Conservation (phyloP, 2,888 invertebrate species). For the Metalampra italica region DNA sequence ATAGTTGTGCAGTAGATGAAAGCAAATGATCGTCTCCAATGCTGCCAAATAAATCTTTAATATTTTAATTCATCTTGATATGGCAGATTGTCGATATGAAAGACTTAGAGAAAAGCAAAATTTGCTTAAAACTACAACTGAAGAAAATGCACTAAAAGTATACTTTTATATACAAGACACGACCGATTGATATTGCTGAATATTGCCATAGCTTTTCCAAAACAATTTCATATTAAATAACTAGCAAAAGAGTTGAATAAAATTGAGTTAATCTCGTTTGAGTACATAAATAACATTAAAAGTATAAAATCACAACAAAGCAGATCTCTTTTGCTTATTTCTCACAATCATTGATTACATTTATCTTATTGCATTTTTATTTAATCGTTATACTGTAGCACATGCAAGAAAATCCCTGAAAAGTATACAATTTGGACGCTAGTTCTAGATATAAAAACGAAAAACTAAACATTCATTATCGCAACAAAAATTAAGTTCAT, state of each 20-base stretch:
- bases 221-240: conserved; percentile 44
- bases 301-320: conserved; percentile 63
- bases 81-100: conserved; percentile 85
- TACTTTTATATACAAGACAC: conserved; percentile 59
- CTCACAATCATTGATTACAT: conserved; percentile 21
- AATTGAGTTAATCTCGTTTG: conserved; percentile 69
- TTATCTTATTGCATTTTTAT: conserved; percentile 9
- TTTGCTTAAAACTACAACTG: conserved; percentile 53
- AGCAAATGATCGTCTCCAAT: conserved; percentile 60
- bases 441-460: conserved; percentile 1
- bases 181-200: conserved; percentile 38
- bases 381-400: neutral
- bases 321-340: conserved; percentile 62
- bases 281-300: conserved; percentile 59
- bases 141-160: conserved; percentile 68
- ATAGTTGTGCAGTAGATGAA: neutral
- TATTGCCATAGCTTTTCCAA: conserved; percentile 41
- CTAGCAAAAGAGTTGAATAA: conserved; percentile 48
- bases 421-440: neutral
- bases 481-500: conserved; percentile 51
- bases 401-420: neutral
- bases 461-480: conserved; percentile 3
- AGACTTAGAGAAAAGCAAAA: conserved; percentile 61
- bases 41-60: conserved; percentile 62
- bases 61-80: conserved; percentile 80